Base-by-base conservation (phyloP, 2,797 vertebrate species). In the Pangasius krempfi region DNA sequence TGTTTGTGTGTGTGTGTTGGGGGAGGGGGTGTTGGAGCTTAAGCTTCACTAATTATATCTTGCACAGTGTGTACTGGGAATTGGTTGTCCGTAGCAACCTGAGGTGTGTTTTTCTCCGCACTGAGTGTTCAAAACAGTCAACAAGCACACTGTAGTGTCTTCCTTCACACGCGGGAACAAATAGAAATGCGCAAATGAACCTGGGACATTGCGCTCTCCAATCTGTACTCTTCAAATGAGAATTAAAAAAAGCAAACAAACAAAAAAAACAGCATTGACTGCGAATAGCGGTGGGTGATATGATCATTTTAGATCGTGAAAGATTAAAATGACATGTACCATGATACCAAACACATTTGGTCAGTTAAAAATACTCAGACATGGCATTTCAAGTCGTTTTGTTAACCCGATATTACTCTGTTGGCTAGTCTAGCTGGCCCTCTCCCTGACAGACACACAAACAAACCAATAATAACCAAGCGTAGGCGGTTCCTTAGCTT, bases 61-160 rank as follows among this genome's bases (percentile, higher is more conserved):
- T 86, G 54, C 27, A 86, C 79, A 62, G 89, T 44, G 44, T 87
- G 64, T 90, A 64, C 91, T 89, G 76, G 87, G 92, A 93, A 92
- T 87, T 84, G 75, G 93, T 95, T 90, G 89, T 91, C 92, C 87
- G 87, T 93, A 93, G 94, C 93, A 94, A 93, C 93, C 54, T 91
- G 88, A 79, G 89, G 89, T 93, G 93, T 91, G 91, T 90, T 91
- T 94, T 94, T 47, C 52, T 88, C 89, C 89, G 84, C 87, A 87
- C 89, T 2, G 76, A 47, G 52, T 90, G 90, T 91, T 92, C 10
- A 73, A 54, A 85, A 86, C 44, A 83, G 90, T 93, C 91, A 91
- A 91, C 94, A 91, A 89, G 92, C 75, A 40, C 54, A 84, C 87
- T 90, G 16, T 30, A 60, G 72, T 68, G 47, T 88, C 47, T 82